Evolutionary conservation across 2,797 vertebrate species (phyloP).

Genomic region (Bryconaethiops microstoma): DNA sequence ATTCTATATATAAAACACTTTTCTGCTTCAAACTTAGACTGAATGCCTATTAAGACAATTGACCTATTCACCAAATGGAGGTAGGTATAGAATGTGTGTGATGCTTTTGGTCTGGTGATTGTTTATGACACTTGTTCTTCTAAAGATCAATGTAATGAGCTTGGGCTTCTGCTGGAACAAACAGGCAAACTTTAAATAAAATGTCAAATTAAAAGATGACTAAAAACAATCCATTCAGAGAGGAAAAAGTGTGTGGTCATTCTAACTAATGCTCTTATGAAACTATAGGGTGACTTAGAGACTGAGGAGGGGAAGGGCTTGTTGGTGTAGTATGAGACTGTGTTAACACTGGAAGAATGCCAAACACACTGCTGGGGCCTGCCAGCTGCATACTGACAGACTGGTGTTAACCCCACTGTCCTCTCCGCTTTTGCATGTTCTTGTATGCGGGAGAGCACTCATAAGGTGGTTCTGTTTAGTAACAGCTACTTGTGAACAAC

Average conservation of each 20-base stretch:
- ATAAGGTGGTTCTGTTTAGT: slow-evolving; percentile 66
- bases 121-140: not conserved
- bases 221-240: not conserved
- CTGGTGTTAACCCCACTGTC: slow-evolving; percentile 42
- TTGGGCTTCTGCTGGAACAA: too few relatives aligned
- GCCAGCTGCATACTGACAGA: slow-evolving; percentile 47
- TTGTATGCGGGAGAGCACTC: slow-evolving; percentile 44
- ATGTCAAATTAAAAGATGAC: not conserved
- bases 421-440: slow-evolving; percentile 47
- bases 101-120: too few relatives aligned
- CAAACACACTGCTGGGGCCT: slow-evolving; percentile 45
- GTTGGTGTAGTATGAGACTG: slow-evolving; percentile 38
- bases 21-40: too few relatives aligned
- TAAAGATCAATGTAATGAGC: too few relatives aligned
- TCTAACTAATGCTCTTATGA: not conserved
- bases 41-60: too few relatives aligned
- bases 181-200: too few relatives aligned
- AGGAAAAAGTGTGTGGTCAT: too few relatives aligned
- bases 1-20: too few relatives aligned
- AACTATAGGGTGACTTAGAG: not conserved
- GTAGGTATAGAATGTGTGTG: too few relatives aligned
- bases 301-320: slow-evolving; percentile 24
- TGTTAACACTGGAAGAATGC: slow-evolving; percentile 35
- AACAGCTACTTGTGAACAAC: slow-evolving; percentile 68
- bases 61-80: too few relatives aligned